These are phyloP conservation scores for Heterodera filipjevi DNA, from an alignment of 2,888 invertebrate species.

Conservation along the genomic window DNA sequence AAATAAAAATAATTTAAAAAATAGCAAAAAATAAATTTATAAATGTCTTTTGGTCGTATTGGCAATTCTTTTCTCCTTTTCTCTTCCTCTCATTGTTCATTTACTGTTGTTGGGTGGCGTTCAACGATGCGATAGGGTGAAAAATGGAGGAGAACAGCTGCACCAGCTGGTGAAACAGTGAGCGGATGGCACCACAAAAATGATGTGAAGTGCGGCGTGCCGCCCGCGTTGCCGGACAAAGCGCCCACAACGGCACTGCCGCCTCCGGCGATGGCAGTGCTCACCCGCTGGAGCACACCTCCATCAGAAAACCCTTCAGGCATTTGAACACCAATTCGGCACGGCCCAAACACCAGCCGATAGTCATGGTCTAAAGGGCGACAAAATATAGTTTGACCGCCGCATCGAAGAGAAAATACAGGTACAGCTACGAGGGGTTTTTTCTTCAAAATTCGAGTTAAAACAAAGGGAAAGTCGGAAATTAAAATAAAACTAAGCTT, in stretches of 20 bases:
- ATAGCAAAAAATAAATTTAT: too few species aligned
- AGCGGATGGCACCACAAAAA: conserved; percentile 79
- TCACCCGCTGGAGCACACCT: conserved; percentile 70
- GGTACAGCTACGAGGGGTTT: not conserved
- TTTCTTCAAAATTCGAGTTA: not conserved
- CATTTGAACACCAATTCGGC: conserved; percentile 98
- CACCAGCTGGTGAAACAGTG: conserved; percentile 80
- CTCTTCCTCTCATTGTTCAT: not conserved
- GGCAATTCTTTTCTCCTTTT: too few species aligned
- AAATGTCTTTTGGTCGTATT: too few species aligned
- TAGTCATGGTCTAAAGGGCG: not conserved
- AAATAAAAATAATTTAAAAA: too few species aligned
- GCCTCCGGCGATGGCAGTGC: conserved; percentile 28
- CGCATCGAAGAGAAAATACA: too few species aligned
- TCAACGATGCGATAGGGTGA: conserved; percentile 56
- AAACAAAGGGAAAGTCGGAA: too few species aligned
- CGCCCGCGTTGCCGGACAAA: conserved; percentile 28
- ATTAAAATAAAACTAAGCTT: too few species aligned
- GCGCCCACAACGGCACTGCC: conserved; percentile 31
- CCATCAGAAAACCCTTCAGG: conserved; percentile 98
- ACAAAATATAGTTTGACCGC: too few species aligned
- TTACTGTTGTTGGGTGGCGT: conserved; percentile 21
- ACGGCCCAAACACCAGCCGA: conserved; percentile 79
- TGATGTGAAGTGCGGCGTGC: conserved; percentile 73
- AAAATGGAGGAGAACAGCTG: conserved; percentile 90